Conservation (phyloP, 2,113 vertebrate genomes). For the Paracanthobrama guichenoti region DNA sequence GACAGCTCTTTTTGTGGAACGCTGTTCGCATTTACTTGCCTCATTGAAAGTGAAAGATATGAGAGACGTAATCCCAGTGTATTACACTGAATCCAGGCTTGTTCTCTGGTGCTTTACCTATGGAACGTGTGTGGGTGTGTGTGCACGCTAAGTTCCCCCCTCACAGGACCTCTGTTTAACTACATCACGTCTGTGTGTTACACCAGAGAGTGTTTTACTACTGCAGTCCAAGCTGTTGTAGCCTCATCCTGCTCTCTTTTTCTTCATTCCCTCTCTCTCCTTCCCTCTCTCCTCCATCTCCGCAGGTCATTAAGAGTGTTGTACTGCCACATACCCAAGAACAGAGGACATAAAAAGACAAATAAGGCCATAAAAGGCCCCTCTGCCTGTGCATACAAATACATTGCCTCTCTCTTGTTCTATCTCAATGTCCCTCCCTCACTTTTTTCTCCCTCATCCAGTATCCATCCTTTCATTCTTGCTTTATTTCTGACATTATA, state of each 20-base stretch:
- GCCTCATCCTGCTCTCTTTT: constrained; percentile 40
- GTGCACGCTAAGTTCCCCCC: neutral
- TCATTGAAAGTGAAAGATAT: constrained; percentile 39
- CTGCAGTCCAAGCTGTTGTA: constrained; percentile 45
- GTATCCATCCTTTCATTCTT: constrained; percentile 35
- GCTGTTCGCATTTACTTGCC: constrained; percentile 23
- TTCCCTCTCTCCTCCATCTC: constrained; percentile 46
- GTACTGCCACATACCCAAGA: constrained; percentile 55
- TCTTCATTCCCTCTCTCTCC: constrained; percentile 37
- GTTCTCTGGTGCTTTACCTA: constrained; percentile 16
- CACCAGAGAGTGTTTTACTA: constrained; percentile 51
- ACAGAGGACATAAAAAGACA: constrained; percentile 63
- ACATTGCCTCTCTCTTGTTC: constrained; percentile 18
- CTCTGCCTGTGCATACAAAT: constrained; percentile 61
- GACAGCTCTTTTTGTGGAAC: constrained; percentile 14
- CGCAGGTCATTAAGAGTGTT: constrained; percentile 47
- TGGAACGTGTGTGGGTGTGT: constrained; percentile 27
- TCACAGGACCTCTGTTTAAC: constrained; percentile 44
- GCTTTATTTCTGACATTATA: constrained; percentile 30
- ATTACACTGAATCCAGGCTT: constrained; percentile 31
- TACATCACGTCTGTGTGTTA: constrained; percentile 47
- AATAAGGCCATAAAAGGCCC: constrained; percentile 60
- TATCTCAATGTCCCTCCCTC: neutral
- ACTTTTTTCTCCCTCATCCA: constrained; percentile 12
- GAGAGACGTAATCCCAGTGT: constrained; percentile 39